These are phyloP conservation scores for Poeciliopsis turneri DNA, from an alignment of 2,797 vertebrate species.

Conservation along the genomic window DNA sequence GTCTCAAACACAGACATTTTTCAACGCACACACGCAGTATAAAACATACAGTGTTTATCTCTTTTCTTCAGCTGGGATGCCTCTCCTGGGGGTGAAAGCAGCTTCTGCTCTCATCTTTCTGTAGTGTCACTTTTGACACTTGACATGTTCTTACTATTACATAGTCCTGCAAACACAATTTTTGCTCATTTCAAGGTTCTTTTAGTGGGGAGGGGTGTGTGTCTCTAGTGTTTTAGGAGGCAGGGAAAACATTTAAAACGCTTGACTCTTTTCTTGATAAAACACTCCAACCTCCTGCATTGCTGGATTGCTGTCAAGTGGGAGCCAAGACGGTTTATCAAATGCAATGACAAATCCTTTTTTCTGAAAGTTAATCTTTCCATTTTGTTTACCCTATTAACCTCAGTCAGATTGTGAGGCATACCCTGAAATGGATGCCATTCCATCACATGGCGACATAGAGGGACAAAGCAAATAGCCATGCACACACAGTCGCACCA, in stretches of 20 bases:
- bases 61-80: slow-evolving; percentile 57
- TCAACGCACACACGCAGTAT: slow-evolving; percentile 31
- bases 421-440: neutral
- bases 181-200: slow-evolving; percentile 8
- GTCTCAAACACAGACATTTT: slow-evolving; percentile 46
- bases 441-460: neutral
- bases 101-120: slow-evolving; percentile 65
- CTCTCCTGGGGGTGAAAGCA: slow-evolving; percentile 60
- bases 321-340: neutral
- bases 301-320: neutral
- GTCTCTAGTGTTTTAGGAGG: slow-evolving; percentile 21
- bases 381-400: neutral
- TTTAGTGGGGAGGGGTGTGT: slow-evolving; percentile 13
- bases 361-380: neutral
- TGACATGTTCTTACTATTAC: slow-evolving; percentile 63
- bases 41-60: slow-evolving; percentile 68
- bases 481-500: neutral
- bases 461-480: neutral
- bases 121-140: slow-evolving; percentile 68
- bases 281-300: neutral
- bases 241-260: slow-evolving; percentile 18
- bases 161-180: slow-evolving; percentile 37
- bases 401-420: neutral
- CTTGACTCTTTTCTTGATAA: slow-evolving; percentile 16
- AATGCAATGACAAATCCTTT: neutral